Conservation (phyloP, 2,797 vertebrate genomes). For the Fistularia commersonii region DNA sequence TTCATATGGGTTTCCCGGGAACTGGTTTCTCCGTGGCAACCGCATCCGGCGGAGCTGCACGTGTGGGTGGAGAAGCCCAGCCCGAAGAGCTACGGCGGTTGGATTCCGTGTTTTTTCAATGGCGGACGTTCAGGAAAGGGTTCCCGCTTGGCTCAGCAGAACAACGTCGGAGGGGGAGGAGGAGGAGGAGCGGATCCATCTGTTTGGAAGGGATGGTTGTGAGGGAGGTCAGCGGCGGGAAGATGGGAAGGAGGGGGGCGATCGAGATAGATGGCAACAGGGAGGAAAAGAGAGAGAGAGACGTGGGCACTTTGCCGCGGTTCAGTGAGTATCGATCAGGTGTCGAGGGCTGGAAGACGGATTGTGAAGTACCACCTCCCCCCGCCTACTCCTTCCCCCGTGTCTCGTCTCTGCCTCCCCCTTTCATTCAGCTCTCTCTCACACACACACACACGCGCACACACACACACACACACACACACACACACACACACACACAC, state of each 20-base stretch:
- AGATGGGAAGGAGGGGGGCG: constrained; percentile 22
- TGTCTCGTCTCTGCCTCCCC: constrained; percentile 6
- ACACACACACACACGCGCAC: too few species aligned
- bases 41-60: too few species aligned
- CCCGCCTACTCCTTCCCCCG: constrained; percentile 10
- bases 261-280: constrained; percentile 17
- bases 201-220: constrained; percentile 11
- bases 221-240: constrained; percentile 26
- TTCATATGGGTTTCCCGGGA: too few species aligned
- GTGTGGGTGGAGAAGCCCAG: too few species aligned
- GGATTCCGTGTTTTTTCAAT: too few species aligned
- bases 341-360: constrained; percentile 59
- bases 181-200: constrained; percentile 1
- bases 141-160: not conserved
- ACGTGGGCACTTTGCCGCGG: constrained; percentile 40
- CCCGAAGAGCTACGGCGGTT: too few species aligned
- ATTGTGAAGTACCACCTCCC: constrained; percentile 30
- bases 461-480: too few species aligned
- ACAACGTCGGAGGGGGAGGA: constrained; percentile 2
- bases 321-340: constrained; percentile 60
- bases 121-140: constrained; percentile 9
- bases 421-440: constrained; percentile 14
- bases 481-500: too few species aligned
- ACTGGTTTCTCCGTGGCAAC: too few species aligned
- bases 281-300: constrained; percentile 20